phyloP scores from a whole-genome alignment of 2,113 vertebrate genomes.

The Ophthalmolycus amberensis region DNA sequence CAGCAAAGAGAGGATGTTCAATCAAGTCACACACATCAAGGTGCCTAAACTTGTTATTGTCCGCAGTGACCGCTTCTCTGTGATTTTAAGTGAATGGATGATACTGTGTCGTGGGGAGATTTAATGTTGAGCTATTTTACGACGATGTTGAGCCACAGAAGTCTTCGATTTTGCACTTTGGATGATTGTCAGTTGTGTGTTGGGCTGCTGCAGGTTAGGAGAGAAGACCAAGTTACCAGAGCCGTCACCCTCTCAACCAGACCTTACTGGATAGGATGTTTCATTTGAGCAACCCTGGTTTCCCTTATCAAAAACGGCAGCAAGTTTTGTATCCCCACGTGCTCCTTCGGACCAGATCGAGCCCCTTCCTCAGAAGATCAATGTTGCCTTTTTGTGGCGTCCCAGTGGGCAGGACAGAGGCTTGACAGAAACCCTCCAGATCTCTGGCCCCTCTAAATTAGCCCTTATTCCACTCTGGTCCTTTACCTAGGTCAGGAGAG shows the following conservation, averaged over 20 bases:
- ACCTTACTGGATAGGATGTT: conserved; percentile 15
- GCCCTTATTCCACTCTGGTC: conserved; percentile 60
- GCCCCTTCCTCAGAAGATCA: conserved; percentile 25
- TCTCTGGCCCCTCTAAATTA: conserved; percentile 63
- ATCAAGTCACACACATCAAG: conserved; percentile 53
- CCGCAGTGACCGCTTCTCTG: conserved; percentile 72
- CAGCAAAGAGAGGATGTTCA: conserved; percentile 41
- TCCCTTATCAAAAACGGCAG: conserved; percentile 37
- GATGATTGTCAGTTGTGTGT: conserved; percentile 60
- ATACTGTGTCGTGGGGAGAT: conserved; percentile 55
- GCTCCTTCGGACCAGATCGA: conserved; percentile 59
- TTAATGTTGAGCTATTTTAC: conserved; percentile 65
- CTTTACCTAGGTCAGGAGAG: conserved; percentile 70
- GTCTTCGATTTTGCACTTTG: conserved; percentile 77
- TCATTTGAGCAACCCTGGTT: conserved; percentile 37
- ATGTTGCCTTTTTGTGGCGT: conserved; percentile 24
- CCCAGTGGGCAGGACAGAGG: conserved; percentile 33
- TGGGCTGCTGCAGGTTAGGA: conserved; percentile 58
- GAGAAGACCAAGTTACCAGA: conserved; percentile 36
- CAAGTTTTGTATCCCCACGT: conserved; percentile 35
- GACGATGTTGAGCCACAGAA: conserved; percentile 72
- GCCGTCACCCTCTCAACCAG: conserved; percentile 25
- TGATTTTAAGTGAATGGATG: conserved; percentile 66
- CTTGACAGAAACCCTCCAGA: conserved; percentile 56
- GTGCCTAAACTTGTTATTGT: conserved; percentile 73